Evolutionary conservation across 1,140 invertebrate species (phyloP).

Genomic region (Conus betulinus): DNA sequence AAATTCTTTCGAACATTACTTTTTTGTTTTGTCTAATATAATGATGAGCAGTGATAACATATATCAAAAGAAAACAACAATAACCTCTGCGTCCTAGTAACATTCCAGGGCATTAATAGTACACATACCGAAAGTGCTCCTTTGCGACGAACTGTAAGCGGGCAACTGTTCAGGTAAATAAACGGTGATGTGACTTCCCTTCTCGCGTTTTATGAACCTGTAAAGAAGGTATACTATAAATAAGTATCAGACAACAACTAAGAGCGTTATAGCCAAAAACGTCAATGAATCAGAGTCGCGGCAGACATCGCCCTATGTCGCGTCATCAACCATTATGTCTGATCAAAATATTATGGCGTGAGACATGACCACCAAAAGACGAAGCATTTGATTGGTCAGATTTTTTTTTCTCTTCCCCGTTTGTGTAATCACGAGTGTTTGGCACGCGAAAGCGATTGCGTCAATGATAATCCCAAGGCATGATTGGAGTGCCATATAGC

Average conservation of each 20-base stretch:
- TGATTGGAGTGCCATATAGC: not conserved
- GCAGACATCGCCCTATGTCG: conserved; percentile 1
- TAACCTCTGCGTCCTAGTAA: no score
- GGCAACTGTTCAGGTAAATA: no score
- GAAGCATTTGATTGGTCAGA: not conserved
- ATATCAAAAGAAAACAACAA: no score
- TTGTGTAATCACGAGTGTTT: not conserved
- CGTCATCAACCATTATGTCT: not conserved
- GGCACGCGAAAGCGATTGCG: not conserved
- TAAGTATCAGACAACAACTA: not conserved
- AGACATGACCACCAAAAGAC: not conserved
- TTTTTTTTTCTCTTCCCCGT: not conserved
- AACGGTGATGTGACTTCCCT: no score
- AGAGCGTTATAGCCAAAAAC: not conserved
- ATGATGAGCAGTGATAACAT: no score
- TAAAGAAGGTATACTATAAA: not conserved
- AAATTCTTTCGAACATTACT: no score
- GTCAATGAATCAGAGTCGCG: not conserved
- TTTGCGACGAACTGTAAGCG: no score
- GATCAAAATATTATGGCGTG: conserved; percentile 21
- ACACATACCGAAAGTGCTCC: no score
- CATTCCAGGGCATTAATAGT: no score
- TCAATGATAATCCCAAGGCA: not conserved
- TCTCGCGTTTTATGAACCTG: not conserved
- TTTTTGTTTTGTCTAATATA: no score